phyloP scores from a whole-genome alignment of 2,113 vertebrate species.

The Apodemus sylvaticus region DNA sequence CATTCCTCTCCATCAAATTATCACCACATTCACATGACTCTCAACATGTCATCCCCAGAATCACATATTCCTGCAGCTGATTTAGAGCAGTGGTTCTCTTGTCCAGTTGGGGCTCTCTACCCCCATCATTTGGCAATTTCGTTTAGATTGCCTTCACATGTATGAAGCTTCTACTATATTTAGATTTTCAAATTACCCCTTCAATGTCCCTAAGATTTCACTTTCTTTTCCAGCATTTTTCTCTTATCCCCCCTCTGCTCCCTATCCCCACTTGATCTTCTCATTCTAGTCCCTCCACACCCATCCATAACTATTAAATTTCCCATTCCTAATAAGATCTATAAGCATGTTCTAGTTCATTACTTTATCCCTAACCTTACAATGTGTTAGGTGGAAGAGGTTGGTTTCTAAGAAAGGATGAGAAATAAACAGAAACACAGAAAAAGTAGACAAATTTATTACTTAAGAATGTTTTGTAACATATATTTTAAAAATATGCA shows the following conservation, averaged over 20 bases:
- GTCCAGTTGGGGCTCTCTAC: background rate
- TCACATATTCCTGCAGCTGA: background rate
- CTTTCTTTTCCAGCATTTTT: background rate
- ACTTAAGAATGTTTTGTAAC: background rate
- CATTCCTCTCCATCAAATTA: background rate
- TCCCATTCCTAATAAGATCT: background rate
- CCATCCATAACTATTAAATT: background rate
- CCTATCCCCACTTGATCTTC: background rate
- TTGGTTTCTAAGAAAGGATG: background rate
- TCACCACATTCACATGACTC: background rate
- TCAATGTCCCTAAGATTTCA: background rate
- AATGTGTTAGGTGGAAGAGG: background rate
- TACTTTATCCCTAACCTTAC: background rate
- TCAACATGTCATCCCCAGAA: conserved; percentile 1
- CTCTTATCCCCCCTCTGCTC: background rate
- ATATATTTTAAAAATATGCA: background rate
- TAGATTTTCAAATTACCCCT: background rate
- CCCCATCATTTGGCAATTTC: background rate
- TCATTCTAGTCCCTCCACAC: background rate
- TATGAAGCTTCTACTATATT: background rate
- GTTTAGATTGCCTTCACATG: background rate
- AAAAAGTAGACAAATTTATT: background rate
- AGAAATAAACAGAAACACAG: background rate
- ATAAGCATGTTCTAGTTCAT: background rate
- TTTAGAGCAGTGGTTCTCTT: background rate